phyloP scores from a whole-genome alignment of 1,140 invertebrate genomes.

The Pomacea maculata region DNA sequence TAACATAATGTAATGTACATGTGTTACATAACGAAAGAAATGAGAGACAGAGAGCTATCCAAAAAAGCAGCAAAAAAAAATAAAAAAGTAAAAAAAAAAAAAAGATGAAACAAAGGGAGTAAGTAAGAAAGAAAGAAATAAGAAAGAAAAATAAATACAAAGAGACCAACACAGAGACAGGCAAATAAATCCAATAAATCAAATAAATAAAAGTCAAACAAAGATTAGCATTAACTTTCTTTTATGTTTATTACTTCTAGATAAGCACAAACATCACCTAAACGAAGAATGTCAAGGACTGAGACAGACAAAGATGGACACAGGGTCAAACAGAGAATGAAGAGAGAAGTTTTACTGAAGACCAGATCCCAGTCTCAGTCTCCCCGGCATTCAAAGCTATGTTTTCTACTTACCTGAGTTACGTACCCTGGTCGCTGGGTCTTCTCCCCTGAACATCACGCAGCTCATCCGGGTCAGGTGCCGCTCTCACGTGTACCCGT shows the following conservation, averaged over 20 bases:
- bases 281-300: background rate
- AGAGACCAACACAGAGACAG: background rate
- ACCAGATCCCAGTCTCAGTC: no score
- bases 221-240: no score
- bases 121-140: constrained; percentile 1
- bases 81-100: background rate
- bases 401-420: no score
- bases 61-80: background rate
- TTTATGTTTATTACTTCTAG: background rate
- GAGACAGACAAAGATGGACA: background rate
- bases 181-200: background rate
- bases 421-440: no score
- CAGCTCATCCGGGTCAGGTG: no score
- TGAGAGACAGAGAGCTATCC: no score
- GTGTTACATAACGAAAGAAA: no score
- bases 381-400: no score
- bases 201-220: background rate
- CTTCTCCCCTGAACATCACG: no score
- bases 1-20: background rate
- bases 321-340: no score
- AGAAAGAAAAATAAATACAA: background rate
- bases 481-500: no score
- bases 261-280: background rate
- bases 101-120: background rate
- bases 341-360: no score